A percentile compares a stretch with the other conserved stretches of the same genome.
phyloP scores from a whole-genome alignment of 2,888 invertebrate species.

The Pyralis farinalis region DNA sequence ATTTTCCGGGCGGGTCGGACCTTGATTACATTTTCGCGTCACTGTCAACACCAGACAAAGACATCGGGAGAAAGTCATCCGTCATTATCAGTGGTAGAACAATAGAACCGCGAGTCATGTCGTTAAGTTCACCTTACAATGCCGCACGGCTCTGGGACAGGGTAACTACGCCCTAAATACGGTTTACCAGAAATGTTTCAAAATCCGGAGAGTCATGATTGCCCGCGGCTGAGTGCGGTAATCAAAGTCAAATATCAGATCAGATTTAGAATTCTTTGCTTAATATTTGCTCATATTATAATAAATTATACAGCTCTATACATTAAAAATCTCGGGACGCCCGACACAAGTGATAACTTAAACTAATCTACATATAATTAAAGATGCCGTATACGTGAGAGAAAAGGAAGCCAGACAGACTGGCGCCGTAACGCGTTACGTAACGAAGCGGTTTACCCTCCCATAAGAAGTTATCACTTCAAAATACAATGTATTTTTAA shows the following conservation, averaged over 20 bases:
- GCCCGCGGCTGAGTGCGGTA: conserved; percentile 38
- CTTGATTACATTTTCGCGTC: conserved; percentile 74
- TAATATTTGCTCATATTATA: not conserved
- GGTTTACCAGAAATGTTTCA: conserved; percentile 42
- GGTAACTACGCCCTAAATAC: conserved; percentile 44
- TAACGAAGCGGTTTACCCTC: no score
- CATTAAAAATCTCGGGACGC: no score
- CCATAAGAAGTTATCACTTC: no score
- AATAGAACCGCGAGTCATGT: conserved; percentile 70
- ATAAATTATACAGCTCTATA: no score
- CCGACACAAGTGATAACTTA: no score
- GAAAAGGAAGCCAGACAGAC: no score
- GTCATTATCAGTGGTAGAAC: conserved; percentile 72
- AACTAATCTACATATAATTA: no score
- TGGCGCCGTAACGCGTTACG: no score
- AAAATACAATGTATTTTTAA: no score
- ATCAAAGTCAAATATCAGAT: conserved; percentile 16
- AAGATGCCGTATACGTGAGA: no score
- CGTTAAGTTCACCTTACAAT: conserved; percentile 65
- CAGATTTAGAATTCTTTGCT: conserved; percentile 6
- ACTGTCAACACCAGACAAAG: conserved; percentile 68
- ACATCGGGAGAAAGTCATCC: conserved; percentile 69
- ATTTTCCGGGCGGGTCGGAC: conserved; percentile 30
- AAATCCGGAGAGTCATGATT: conserved; percentile 48
- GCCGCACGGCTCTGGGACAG: conserved; percentile 21